These are phyloP conservation scores for Glyphotaelius pellucidus DNA, from an alignment of 2,888 invertebrate species.

Conservation along the genomic window DNA sequence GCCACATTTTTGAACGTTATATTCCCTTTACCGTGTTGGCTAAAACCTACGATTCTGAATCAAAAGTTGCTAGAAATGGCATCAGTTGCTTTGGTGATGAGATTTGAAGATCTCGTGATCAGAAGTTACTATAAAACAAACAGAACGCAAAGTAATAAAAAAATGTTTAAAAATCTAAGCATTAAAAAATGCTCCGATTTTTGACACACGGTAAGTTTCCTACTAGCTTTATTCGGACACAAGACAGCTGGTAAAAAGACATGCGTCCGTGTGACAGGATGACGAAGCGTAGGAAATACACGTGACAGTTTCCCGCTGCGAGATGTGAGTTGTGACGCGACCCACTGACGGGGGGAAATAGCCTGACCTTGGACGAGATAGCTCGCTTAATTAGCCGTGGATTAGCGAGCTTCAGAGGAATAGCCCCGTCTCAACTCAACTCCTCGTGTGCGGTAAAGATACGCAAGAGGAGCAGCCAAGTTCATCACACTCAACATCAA, in stretches of 20 bases:
- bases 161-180: background rate
- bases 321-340: background rate
- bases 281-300: constrained; percentile 12
- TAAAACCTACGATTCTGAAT: background rate
- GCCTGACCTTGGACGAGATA: constrained; percentile 25
- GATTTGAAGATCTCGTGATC: background rate
- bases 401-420: constrained; percentile 12
- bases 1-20: too few relatives aligned
- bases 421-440: background rate
- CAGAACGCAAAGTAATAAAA: too few relatives aligned
- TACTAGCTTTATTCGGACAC: background rate
- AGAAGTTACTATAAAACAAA: too few relatives aligned
- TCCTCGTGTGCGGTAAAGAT: background rate
- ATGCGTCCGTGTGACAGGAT: constrained; percentile 11
- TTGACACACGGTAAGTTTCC: background rate
- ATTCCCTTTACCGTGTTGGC: background rate
- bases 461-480: background rate
- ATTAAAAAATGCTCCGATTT: background rate
- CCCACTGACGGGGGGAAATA: constrained; percentile 11
- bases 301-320: background rate
- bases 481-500: constrained; percentile 2
- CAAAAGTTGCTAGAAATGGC: background rate
- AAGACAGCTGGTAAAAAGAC: background rate
- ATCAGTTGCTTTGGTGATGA: background rate
- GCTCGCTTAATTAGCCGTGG: constrained; percentile 20